Evolutionary conservation across 1,140 invertebrate species (phyloP).

Genomic region (Melitaea cinxia): DNA sequence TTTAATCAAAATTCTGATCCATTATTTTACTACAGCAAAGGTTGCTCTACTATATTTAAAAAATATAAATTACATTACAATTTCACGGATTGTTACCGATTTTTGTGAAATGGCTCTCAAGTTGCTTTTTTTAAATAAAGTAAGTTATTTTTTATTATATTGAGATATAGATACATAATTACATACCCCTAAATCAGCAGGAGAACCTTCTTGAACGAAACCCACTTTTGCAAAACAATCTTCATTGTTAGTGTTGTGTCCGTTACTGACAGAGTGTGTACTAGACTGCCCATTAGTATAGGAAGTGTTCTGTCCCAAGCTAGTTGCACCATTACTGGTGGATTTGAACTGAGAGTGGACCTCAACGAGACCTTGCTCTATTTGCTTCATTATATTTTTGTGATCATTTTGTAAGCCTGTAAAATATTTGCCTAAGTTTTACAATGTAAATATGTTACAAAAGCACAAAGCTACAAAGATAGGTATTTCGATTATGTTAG

Average conservation of each 20-base stretch:
- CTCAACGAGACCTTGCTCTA: slow-evolving; percentile 87
- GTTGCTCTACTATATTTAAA: too few relatives aligned
- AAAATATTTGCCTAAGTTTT: neutral
- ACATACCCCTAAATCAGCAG: slow-evolving; percentile 88
- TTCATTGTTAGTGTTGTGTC: slow-evolving; percentile 32
- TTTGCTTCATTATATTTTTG: slow-evolving; percentile 91
- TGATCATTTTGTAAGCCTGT: slow-evolving; percentile 95
- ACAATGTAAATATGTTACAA: too few relatives aligned
- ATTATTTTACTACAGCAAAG: too few relatives aligned
- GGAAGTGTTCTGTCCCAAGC: neutral
- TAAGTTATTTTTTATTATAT: too few relatives aligned
- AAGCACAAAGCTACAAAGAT: too few relatives aligned
- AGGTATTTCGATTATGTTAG: too few relatives aligned
- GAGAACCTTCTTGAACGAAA: slow-evolving; percentile 88
- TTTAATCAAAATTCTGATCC: too few relatives aligned
- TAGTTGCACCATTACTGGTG: neutral
- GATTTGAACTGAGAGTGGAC: slow-evolving; percentile 72
- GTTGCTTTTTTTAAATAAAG: too few relatives aligned
- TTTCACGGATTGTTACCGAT: too few relatives aligned
- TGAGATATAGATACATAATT: neutral
- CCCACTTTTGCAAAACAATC: slow-evolving; percentile 88
- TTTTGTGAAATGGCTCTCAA: too few relatives aligned
- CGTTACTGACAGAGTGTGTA: slow-evolving; percentile 18
- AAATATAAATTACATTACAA: too few relatives aligned
- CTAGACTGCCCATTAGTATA: slow-evolving; percentile 17